Percentiles rank a stretch among this genome's conserved stretches.
These are phyloP conservation scores for Galeopsomyia nigrocyanea DNA, from an alignment of 2,888 invertebrate species.

Conservation along the genomic window DNA sequence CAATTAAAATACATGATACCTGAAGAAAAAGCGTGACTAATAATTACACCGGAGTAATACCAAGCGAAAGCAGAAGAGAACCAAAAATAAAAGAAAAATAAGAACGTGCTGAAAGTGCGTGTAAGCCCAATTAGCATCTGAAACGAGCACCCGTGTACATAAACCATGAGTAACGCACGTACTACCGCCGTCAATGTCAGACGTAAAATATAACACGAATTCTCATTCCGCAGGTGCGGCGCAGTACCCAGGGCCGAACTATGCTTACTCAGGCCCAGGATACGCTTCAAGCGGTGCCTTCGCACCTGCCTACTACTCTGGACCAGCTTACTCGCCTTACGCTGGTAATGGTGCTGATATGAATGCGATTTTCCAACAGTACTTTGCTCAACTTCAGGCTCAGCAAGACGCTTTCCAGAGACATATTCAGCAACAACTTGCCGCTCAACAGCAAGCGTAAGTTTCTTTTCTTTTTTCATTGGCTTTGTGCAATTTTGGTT, in stretches of 20 bases:
- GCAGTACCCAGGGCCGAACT: not conserved
- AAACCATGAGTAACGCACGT: too few relatives aligned
- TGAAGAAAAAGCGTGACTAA: too few relatives aligned
- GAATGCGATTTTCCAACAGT: slow-evolving; percentile 48
- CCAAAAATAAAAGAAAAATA: too few relatives aligned
- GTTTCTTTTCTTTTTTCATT: slow-evolving; percentile 41
- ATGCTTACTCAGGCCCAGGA: not conserved
- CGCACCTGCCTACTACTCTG: not conserved
- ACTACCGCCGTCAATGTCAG: too few relatives aligned
- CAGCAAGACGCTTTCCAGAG: slow-evolving; percentile 52
- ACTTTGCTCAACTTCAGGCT: slow-evolving; percentile 51
- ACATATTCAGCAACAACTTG: slow-evolving; percentile 50
- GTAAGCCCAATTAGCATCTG: too few relatives aligned
- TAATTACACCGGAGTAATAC: too few relatives aligned
- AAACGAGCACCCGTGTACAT: too few relatives aligned
- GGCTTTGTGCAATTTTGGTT: not conserved
- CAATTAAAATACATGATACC: too few relatives aligned
- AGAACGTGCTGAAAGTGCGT: too few relatives aligned
- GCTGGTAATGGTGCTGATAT: not conserved
- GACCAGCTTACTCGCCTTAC: not conserved
- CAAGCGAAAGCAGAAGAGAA: too few relatives aligned
- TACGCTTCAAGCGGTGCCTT: slow-evolving; percentile 4
- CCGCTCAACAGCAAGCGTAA: slow-evolving; percentile 57
- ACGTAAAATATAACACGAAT: too few relatives aligned
- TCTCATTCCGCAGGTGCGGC: slow-evolving; percentile 1